Base-by-base conservation (phyloP, 2,113 vertebrate genomes). In the Marmota monax region DNA sequence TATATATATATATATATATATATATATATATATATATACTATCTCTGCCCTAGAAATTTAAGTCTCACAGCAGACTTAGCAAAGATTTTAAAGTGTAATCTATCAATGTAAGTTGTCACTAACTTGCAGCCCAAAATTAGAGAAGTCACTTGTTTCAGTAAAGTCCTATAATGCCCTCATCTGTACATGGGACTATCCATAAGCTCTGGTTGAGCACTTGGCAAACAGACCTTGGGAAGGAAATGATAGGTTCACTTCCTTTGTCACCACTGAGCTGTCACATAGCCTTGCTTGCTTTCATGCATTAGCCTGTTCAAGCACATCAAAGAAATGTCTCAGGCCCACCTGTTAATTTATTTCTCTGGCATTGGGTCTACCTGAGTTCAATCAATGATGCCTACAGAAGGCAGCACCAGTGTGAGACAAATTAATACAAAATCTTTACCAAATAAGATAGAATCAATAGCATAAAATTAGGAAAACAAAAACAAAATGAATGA, bases 171-270 rank as follows among this genome's bases (percentile, higher is more conserved):
- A 84, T 65, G 53, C 78, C 51, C 56, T 94, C 37, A 58, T 92
- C 18, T 85, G 18, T 94, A 84, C 63, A 91, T 53, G 77, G 92
- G 80, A 65, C 23, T 73, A 77, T 77, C 51, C 32, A 4, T 85
- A 90, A 95, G 45, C 85, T 77, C 61, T 96, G 48, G 20, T 22
- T 45, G 23, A 95, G 39, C 80, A 92, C 84, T 65, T 90, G 93
- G 72, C 79, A 95, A 97, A 95, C 12, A 93, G 92, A 90, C 80
- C 25, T 39, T 29, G 48, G 32, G 37, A 96, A 78, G 51, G 61
- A 92, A 96, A 82, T 83, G 67, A 96, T 7, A 67, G 77, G 77
- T 80, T 74, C 13, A 27, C 53, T 95, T 91, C 42, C 58, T 93
- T 90, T 88, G 96, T 94, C 72, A 84, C 72, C 25, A 5, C 48